Evolutionary conservation across 1,140 invertebrate species (phyloP).

Genomic region (Aricia agestis): DNA sequence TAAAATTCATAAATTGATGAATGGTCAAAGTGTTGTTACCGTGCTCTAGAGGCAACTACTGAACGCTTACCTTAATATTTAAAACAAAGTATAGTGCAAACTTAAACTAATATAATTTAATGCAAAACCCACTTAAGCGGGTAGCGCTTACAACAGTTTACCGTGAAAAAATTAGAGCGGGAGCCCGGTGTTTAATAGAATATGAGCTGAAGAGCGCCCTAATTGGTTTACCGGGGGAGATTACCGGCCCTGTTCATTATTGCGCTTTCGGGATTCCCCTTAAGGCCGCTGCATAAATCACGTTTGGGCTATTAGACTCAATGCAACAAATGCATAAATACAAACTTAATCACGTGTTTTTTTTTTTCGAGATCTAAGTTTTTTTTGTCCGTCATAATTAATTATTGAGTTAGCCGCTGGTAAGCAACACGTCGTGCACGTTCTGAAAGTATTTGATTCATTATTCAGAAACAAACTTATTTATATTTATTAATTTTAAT

Average conservation of each 20-base stretch:
- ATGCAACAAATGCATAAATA: conserved; percentile 28
- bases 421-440: too few relatives aligned
- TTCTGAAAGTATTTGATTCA: too few relatives aligned
- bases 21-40: not conserved
- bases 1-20: not conserved
- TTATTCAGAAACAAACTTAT: too few relatives aligned
- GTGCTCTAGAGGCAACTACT: not conserved
- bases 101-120: conserved; percentile 1
- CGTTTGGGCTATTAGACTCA: conserved; percentile 34
- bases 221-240: conserved; percentile 49
- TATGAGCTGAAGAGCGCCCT: conserved; percentile 32
- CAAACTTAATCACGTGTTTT: not conserved
- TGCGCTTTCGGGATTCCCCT: conserved; percentile 46
- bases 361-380: not conserved
- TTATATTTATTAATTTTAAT: too few relatives aligned
- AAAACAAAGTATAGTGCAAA: conserved; percentile 1
- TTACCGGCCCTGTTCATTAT: conserved; percentile 49
- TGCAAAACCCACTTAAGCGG: not conserved
- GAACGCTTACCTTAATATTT: not conserved
- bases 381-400: too few relatives aligned
- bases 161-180: conserved; percentile 17
- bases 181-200: conserved; percentile 28
- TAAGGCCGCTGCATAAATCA: conserved; percentile 42
- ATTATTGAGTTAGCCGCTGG: too few relatives aligned
- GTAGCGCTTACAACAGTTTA: not conserved